Conservation (phyloP, 2,113 vertebrate genomes). For the Dipodomys spectabilis region DNA sequence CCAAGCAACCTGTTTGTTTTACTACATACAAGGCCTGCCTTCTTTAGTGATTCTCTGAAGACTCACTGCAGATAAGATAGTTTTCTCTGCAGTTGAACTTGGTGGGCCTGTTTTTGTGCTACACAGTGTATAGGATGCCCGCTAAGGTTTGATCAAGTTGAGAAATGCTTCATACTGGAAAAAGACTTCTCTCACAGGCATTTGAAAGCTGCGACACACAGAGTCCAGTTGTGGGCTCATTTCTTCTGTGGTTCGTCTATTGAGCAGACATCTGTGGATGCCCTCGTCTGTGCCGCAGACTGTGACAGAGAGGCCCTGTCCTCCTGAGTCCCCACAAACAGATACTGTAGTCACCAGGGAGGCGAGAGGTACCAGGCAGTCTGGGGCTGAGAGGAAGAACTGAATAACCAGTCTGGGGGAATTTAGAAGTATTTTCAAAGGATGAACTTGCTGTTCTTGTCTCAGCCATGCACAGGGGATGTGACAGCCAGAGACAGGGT, state of each 20-base stretch:
- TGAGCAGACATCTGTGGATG: constrained; percentile 40
- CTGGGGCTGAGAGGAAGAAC: background rate
- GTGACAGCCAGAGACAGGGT: background rate
- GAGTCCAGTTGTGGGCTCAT: background rate
- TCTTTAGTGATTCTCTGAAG: background rate
- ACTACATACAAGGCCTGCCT: background rate
- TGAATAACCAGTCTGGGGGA: background rate
- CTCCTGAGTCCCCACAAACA: background rate
- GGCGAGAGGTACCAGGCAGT: background rate
- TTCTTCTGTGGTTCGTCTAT: constrained; percentile 1
- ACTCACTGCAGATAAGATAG: constrained; percentile 15
- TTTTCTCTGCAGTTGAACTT: constrained; percentile 5
- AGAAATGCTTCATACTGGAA: constrained; percentile 39
- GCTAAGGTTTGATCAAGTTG: constrained; percentile 46
- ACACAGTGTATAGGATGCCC: background rate
- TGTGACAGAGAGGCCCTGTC: background rate
- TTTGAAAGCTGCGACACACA: background rate
- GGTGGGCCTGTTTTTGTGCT: constrained; percentile 56
- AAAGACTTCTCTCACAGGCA: background rate
- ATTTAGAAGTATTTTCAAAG: background rate
- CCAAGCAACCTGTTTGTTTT: background rate
- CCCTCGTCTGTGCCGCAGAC: background rate
- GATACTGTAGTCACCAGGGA: background rate
- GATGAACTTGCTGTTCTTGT: background rate
- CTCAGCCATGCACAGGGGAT: background rate